A percentile compares a stretch with the other conserved stretches of the same genome.
phyloP scores from a whole-genome alignment of 2,113 vertebrate genomes.

The Micromys minutus region DNA sequence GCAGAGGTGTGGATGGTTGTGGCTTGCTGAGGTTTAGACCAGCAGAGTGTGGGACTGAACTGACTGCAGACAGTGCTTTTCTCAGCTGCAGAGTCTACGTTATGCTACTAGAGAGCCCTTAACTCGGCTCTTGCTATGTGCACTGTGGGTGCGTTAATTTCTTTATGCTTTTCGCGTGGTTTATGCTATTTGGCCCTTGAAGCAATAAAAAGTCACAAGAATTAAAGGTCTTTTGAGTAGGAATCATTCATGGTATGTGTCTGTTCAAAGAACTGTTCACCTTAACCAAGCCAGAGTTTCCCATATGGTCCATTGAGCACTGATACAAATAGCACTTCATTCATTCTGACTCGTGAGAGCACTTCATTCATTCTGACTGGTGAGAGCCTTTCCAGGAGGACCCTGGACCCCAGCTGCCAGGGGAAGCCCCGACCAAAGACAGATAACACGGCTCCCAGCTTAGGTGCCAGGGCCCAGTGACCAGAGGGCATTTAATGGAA shows the following conservation, averaged over 20 bases:
- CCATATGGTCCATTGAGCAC: background rate
- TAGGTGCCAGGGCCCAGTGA: background rate
- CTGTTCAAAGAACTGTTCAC: conserved; percentile 33
- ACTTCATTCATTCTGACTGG: conserved; percentile 55
- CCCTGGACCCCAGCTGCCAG: conserved; percentile 38
- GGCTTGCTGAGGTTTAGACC: background rate
- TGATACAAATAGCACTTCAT: conserved; percentile 30
- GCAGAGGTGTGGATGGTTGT: background rate
- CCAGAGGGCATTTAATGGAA: background rate
- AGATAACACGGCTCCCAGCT: background rate
- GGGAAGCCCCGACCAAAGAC: conserved; percentile 34
- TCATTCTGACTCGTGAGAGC: conserved; percentile 53
- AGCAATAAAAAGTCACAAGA: conserved; percentile 42
- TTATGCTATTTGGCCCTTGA: conserved; percentile 29
- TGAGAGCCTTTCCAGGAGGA: conserved; percentile 3
- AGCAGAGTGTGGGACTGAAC: conserved; percentile 1
- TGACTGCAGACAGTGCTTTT: background rate
- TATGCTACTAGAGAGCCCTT: background rate
- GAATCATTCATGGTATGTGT: background rate
- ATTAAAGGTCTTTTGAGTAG: conserved; percentile 55
- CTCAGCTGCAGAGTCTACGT: background rate
- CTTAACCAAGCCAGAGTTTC: conserved; percentile 16
- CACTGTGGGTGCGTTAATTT: conserved; percentile 9
- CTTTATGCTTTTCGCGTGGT: conserved; percentile 33
- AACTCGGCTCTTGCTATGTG: background rate